phyloP scores from a whole-genome alignment of 2,888 invertebrate species.

The Oscheius onirici region DNA sequence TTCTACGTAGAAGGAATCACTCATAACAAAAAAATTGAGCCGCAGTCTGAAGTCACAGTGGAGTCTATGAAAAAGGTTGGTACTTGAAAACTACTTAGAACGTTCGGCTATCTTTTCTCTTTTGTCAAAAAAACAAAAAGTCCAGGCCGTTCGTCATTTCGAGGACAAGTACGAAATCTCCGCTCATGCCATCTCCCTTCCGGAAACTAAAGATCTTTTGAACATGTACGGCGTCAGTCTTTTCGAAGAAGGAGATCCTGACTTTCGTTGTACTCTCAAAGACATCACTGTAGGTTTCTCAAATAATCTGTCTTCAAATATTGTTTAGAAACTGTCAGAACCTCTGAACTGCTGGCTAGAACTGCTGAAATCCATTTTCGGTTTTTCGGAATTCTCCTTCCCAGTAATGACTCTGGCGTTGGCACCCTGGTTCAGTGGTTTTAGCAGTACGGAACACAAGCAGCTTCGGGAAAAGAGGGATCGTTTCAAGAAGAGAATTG shows the following conservation, averaged over 20 bases:
- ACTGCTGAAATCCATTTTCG: neutral
- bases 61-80: neutral
- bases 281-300: neutral
- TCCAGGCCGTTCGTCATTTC: constrained; percentile 16
- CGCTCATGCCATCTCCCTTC: constrained; percentile 1
- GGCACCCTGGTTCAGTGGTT: neutral
- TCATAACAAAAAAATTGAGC: neutral
- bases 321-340: neutral
- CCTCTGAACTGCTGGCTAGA: constrained; percentile 4
- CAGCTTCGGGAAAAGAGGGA: neutral
- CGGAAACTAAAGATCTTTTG: constrained; percentile 6
- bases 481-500: neutral
- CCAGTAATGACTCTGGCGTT: neutral
- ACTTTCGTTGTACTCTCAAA: neutral
- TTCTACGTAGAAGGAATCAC: constrained; percentile 1
- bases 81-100: neutral
- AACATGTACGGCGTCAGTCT: constrained; percentile 14
- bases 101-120: neutral
- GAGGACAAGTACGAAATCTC: constrained; percentile 3
- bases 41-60: neutral
- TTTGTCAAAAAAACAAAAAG: neutral
- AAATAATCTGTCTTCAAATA: neutral
- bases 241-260: constrained; percentile 10
- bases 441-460: neutral
- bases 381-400: neutral